A percentile compares a stretch with the other conserved stretches of the same genome.
Conservation (phyloP, 2,888 invertebrate species). For the Meliscaeva auricollis region DNA sequence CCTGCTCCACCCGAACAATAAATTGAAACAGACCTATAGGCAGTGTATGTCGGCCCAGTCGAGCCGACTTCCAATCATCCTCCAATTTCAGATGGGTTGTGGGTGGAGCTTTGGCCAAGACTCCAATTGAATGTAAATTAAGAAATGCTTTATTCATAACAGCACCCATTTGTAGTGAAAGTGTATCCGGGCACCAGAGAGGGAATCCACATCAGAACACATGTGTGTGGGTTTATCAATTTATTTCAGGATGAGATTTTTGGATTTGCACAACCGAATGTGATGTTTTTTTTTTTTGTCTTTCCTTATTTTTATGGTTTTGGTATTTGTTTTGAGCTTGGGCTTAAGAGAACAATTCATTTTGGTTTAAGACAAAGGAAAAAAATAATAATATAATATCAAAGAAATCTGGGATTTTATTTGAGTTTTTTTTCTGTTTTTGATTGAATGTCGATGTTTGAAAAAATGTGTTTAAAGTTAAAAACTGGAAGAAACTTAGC, state of each 20-base stretch:
- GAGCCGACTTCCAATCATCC: too few species aligned
- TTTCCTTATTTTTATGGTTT: background rate
- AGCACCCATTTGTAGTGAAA: slow-evolving; percentile 61
- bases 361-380: background rate
- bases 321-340: slow-evolving; percentile 15
- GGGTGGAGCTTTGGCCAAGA: slow-evolving; percentile 48
- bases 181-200: slow-evolving; percentile 20
- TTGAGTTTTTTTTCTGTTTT: background rate
- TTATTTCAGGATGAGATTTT: slow-evolving; percentile 65
- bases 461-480: too few species aligned
- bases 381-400: background rate
- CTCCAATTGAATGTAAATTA: slow-evolving; percentile 74
- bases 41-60: background rate
- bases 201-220: background rate
- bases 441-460: too few species aligned
- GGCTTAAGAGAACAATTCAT: slow-evolving; percentile 15
- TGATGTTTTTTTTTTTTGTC: slow-evolving; percentile 10
- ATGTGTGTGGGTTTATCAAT: slow-evolving; percentile 49
- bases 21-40: slow-evolving; percentile 51
- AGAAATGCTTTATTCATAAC: slow-evolving; percentile 74
- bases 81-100: slow-evolving; percentile 52
- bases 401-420: slow-evolving; percentile 4
- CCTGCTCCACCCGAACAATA: slow-evolving; percentile 56
- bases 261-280: slow-evolving; percentile 59
- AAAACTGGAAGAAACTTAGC: too few species aligned